A percentile compares a stretch with the other conserved stretches of the same genome.
Evolutionary conservation across 2,797 vertebrate genomes (phyloP).

Genomic region (Petrocephalus schoutedeni): DNA sequence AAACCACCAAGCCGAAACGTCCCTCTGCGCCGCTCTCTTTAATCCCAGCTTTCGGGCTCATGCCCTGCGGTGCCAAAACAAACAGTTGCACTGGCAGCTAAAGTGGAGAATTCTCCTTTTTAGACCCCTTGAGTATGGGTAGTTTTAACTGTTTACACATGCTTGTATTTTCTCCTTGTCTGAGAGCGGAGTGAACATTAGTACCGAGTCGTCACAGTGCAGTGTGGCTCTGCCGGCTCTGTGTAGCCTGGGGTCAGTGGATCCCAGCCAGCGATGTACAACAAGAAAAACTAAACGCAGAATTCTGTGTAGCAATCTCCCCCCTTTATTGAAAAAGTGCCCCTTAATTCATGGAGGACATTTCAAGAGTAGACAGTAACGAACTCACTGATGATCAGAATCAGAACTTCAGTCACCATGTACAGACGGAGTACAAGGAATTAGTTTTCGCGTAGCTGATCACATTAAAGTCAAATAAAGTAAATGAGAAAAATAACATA

Average conservation of each 20-base stretch:
- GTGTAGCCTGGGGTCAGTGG: background rate
- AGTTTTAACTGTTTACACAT: conserved; percentile 32
- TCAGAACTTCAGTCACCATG: background rate
- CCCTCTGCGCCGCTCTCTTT: conserved; percentile 21
- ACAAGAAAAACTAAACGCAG: background rate
- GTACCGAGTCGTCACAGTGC: background rate
- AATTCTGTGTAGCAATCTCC: background rate
- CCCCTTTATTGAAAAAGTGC: background rate
- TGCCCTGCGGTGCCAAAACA: conserved; percentile 50
- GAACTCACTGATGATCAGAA: background rate
- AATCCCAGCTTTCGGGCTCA: conserved; percentile 43
- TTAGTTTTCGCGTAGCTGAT: background rate
- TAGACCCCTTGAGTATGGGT: conserved; percentile 40
- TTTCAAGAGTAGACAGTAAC: background rate
- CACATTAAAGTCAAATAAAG: background rate
- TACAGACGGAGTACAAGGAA: background rate
- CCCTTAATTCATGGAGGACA: background rate
- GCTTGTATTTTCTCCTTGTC: background rate
- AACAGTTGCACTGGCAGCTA: conserved; percentile 51
- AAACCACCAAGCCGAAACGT: conserved; percentile 30
- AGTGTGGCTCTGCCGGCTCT: background rate
- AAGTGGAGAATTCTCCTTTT: conserved; percentile 46
- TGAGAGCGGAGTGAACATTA: background rate
- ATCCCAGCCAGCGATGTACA: background rate
- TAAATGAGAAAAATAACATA: background rate